Percentiles rank a stretch among this genome's conserved stretches.
Conservation (phyloP, 2,797 vertebrate species). For the Neosilurus mollespiculum region DNA sequence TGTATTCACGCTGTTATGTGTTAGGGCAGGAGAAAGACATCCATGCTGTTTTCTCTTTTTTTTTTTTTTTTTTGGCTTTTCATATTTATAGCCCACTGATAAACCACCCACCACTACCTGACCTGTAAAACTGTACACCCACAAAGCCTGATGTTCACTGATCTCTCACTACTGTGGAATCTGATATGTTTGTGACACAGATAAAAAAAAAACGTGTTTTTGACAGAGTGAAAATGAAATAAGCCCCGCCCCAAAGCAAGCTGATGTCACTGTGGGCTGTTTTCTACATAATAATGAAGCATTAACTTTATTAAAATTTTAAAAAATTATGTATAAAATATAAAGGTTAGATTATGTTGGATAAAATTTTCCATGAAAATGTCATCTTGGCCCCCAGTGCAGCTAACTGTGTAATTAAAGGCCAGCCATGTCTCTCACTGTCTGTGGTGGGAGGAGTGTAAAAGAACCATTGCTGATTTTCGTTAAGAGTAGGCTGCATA, state of each 20-base stretch:
- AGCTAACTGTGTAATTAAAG: too few species aligned
- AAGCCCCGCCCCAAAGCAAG: neutral
- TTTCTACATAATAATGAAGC: constrained; percentile 7
- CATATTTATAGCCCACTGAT: constrained; percentile 3
- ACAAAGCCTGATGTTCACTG: neutral
- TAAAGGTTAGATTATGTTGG: neutral
- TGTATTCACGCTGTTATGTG: too few species aligned
- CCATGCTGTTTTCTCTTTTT: neutral
- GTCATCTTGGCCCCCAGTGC: too few species aligned
- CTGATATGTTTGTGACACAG: neutral
- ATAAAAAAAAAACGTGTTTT: neutral
- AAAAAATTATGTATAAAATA: neutral
- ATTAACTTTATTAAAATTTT: neutral
- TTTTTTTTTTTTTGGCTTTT: neutral
- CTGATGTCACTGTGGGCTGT: neutral
- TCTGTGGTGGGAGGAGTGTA: too few species aligned
- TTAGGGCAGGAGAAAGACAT: neutral
- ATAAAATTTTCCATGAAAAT: neutral
- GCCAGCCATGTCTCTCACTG: too few species aligned
- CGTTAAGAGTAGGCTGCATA: too few species aligned
- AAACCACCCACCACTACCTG: neutral
- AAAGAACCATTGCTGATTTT: too few species aligned
- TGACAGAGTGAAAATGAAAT: neutral
- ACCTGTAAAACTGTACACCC: neutral
- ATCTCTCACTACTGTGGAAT: neutral